Evolutionary conservation across 92 coral and sea anemone genomes (phyloP), one percentile per base, ranked within the genome.

Genomic region (Scolanthus callimorphus): DNA sequence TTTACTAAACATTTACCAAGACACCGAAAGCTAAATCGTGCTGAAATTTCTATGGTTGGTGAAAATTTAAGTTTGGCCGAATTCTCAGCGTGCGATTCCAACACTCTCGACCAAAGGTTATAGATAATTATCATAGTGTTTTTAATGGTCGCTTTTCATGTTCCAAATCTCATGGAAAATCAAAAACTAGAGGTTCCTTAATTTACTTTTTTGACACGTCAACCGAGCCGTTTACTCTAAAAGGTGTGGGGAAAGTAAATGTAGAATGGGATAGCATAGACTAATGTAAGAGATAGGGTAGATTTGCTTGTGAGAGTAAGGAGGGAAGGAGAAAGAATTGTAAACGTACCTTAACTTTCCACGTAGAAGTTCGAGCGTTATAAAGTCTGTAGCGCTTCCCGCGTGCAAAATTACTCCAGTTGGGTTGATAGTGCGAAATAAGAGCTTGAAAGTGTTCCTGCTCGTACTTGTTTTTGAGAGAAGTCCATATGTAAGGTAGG

Each of bases 321-420:
- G 41, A 34, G 15, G n/a, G n/a, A 49, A 51, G 27, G 29, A 34
- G 41, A 6, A 34, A 34, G 41, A 6, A 15, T 34, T 34, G 6
- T n/a, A n/a, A 49, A 55, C 85, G 51, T 82, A 94, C 99, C 99
- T 94, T 39, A 94, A 67, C 61, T 78, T 89, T 23, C 99, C 96
- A 31, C 96, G 90, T 45, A 77, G 63, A 52, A 94, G 80, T 62
- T 94, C 99, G 49, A 94, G 56, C 13, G 96, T 94, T 37, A 89
- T 69, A 47, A 88, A 94, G 65, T 94, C 95, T 29, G 60, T 63
- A 17, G 61, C 57, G 21, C 92, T 88, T 27, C 81, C 70, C 22
- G 86, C 94, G 68, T 89, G 99, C 9, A 94, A 57, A 15, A 94
- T 77, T 9, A 94, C 53, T 12, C 96, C 96, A 9, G 90, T 71